These are phyloP conservation scores for Orientallactaga bullata DNA, from an alignment of 2,113 vertebrate genomes.

Conservation along the genomic window DNA sequence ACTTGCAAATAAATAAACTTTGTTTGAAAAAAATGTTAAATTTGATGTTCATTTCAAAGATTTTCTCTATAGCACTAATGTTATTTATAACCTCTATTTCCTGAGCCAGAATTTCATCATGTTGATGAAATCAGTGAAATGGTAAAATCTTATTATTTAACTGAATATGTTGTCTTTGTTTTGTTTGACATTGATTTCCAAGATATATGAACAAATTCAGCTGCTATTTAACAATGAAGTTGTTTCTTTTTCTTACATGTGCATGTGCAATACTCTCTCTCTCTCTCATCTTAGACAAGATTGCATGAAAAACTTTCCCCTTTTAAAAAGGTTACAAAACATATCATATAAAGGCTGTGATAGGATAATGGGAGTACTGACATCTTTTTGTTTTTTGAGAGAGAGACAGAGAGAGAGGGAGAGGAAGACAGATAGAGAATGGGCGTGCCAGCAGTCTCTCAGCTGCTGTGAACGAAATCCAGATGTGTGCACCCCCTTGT, in stretches of 20 bases:
- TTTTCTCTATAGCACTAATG: not conserved
- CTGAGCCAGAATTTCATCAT: not conserved
- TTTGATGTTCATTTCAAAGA: constrained; percentile 2
- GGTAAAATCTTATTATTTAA: not conserved
- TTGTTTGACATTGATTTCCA: not conserved
- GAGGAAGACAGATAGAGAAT: too few species aligned
- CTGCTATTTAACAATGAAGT: not conserved
- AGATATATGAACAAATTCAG: not conserved
- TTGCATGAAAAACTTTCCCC: not conserved
- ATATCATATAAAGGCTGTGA: too few species aligned
- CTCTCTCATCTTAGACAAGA: not conserved
- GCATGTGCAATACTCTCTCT: not conserved
- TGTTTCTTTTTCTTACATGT: not conserved
- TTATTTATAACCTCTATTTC: not conserved
- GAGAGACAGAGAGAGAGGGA: too few species aligned
- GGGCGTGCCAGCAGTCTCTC: too few species aligned
- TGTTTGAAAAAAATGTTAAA: not conserved
- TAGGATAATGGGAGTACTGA: too few species aligned
- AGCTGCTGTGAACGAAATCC: too few species aligned
- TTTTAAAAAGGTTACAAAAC: not conserved
- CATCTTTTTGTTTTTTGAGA: too few species aligned
- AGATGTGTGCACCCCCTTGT: too few species aligned
- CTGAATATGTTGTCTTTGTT: not conserved
- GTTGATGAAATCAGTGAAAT: constrained; percentile 1
- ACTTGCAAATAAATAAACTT: too few species aligned